A percentile compares a stretch with the other conserved stretches of the same genome.
These are phyloP conservation scores for Trissoscelio sp. DNA, from an alignment of 2,888 invertebrate genomes.

Conservation along the genomic window DNA sequence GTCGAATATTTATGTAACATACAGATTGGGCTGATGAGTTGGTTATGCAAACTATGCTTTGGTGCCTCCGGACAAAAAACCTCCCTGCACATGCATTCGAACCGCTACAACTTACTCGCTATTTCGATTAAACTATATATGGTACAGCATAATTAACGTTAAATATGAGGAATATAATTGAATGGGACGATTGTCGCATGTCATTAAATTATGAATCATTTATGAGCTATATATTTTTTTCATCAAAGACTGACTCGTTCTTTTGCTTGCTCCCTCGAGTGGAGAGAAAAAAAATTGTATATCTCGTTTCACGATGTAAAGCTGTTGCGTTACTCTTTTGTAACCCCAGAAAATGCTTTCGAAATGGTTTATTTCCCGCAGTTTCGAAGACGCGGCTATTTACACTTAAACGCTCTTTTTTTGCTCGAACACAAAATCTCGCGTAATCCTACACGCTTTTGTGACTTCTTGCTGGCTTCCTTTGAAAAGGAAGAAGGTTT, in stretches of 20 bases:
- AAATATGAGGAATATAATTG: not conserved
- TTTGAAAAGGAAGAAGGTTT: slow-evolving; percentile 1
- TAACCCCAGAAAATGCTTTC: slow-evolving; percentile 9
- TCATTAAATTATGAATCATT: not conserved
- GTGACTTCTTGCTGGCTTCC: not conserved
- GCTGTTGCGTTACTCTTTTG: slow-evolving; percentile 7
- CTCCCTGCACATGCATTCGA: slow-evolving; percentile 6
- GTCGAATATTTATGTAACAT: not conserved
- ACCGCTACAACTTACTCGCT: slow-evolving; percentile 17
- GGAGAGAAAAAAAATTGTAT: not conserved
- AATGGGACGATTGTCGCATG: not conserved
- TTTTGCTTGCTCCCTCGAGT: not conserved
- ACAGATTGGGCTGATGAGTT: slow-evolving; percentile 5
- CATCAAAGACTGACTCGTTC: not conserved
- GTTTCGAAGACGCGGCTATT: slow-evolving; percentile 13
- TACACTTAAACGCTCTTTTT: slow-evolving; percentile 27
- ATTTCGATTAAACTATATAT: slow-evolving; percentile 28
- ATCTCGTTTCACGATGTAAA: not conserved
- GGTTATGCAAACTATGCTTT: slow-evolving; percentile 35
- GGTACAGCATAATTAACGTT: not conserved
- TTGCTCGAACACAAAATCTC: not conserved
- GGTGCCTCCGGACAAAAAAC: slow-evolving; percentile 22
- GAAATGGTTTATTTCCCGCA: slow-evolving; percentile 15
- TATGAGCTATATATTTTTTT: not conserved
- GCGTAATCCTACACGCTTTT: slow-evolving; percentile 20